Percentiles rank a stretch among this genome's conserved stretches.
Evolutionary conservation across 2,888 invertebrate genomes (phyloP).

Genomic region (Cremastinae sp.): DNA sequence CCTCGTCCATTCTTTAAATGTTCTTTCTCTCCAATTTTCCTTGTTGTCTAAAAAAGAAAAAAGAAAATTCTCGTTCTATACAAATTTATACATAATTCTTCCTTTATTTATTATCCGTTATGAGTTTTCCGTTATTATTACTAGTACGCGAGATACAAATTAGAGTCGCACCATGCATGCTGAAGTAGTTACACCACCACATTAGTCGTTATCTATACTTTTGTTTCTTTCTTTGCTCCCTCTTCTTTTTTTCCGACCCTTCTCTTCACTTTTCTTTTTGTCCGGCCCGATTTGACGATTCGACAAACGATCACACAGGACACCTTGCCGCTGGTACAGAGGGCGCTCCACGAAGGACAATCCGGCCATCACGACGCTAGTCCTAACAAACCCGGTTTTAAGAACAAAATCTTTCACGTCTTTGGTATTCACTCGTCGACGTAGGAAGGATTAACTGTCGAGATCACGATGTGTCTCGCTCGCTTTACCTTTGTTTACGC

Average conservation of each 20-base stretch:
- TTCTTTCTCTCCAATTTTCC: slow-evolving; percentile 34
- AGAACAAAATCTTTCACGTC: slow-evolving; percentile 92
- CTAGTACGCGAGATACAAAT: slow-evolving; percentile 52
- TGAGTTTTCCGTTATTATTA: slow-evolving; percentile 45
- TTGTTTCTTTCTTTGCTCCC: slow-evolving; percentile 74
- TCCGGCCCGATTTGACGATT: slow-evolving; percentile 76
- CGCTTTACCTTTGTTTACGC: slow-evolving; percentile 7
- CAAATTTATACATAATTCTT: slow-evolving; percentile 15
- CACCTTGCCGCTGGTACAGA: slow-evolving; percentile 83
- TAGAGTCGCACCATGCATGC: slow-evolving; percentile 67
- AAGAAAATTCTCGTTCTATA: slow-evolving; percentile 36
- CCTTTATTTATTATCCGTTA: slow-evolving; percentile 21
- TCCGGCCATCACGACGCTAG: slow-evolving; percentile 78
- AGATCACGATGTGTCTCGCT: slow-evolving; percentile 1
- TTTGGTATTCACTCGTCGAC: slow-evolving; percentile 88
- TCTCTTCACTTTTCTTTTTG: slow-evolving; percentile 78
- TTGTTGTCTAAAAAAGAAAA: no score
- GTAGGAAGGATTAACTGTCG: slow-evolving; percentile 66
- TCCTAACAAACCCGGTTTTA: slow-evolving; percentile 88
- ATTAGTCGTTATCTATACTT: slow-evolving; percentile 78
- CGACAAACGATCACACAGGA: slow-evolving; percentile 80
- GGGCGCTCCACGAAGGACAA: slow-evolving; percentile 85
- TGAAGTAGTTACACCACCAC: slow-evolving; percentile 62
- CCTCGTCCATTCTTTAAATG: slow-evolving; percentile 29
- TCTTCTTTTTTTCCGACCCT: slow-evolving; percentile 70